Conservation (phyloP, 2,113 vertebrate species). For the Athene noctua region DNA sequence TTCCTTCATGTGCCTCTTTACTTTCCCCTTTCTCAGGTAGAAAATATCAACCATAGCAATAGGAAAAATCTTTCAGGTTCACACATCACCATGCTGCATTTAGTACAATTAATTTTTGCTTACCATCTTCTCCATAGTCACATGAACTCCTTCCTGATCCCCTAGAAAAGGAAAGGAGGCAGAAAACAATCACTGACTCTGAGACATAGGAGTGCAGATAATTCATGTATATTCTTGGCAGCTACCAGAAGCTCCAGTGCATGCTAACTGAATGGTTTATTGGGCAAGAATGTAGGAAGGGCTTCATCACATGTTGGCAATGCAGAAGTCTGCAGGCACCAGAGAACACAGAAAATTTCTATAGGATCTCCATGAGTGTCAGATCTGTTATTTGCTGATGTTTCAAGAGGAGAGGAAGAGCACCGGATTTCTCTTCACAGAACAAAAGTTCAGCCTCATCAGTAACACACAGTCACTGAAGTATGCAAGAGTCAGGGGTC, state of each 20-base stretch:
- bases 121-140: constrained; percentile 61
- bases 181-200: background rate
- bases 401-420: background rate
- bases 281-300: background rate
- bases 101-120: background rate
- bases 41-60: background rate
- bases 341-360: background rate
- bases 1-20: background rate
- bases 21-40: background rate
- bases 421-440: background rate
- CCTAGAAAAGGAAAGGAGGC: constrained; percentile 3
- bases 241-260: background rate
- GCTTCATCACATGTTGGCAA: background rate
- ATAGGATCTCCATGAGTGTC: background rate
- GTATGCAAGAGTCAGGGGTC: background rate
- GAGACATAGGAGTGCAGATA: background rate
- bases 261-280: background rate
- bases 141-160: background rate
- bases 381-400: background rate
- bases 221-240: background rate
- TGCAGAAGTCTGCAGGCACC: background rate
- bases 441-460: background rate
- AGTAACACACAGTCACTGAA: background rate
- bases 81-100: background rate
- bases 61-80: background rate